Percentiles rank a stretch among this genome's conserved stretches.
Evolutionary conservation across 1,140 invertebrate genomes (phyloP).

Genomic region (Drosophila fuyamai): DNA sequence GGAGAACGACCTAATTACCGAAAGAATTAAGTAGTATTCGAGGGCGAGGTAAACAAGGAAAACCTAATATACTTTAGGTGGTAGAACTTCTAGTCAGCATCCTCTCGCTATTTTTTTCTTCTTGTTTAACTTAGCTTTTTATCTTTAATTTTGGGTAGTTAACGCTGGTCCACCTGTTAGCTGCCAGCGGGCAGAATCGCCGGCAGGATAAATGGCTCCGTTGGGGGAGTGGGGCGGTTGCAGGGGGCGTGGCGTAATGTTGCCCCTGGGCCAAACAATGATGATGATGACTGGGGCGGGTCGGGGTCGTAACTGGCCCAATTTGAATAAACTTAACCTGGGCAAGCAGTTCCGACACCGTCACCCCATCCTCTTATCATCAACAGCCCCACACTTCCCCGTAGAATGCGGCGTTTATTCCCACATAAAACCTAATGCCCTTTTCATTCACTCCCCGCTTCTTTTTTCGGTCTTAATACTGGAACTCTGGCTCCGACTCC

Average conservation of each 20-base stretch:
- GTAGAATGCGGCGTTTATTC: constrained; percentile 77
- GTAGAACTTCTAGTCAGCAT: not conserved
- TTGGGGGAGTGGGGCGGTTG: constrained; percentile 13
- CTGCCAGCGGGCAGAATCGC: constrained; percentile 45
- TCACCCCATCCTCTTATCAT: constrained; percentile 20
- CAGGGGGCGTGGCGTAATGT: constrained; percentile 63
- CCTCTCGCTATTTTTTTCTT: not conserved
- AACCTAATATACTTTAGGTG: constrained; percentile 7
- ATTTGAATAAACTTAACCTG: constrained; percentile 83
- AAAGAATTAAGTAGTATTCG: constrained; percentile 2
- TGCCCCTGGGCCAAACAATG: constrained; percentile 75
- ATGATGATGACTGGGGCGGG: constrained; percentile 59
- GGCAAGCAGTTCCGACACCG: constrained; percentile 36
- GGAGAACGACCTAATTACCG: not conserved
- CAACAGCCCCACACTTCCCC: constrained; percentile 20
- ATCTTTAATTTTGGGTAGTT: constrained; percentile 30
- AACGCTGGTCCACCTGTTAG: constrained; percentile 65
- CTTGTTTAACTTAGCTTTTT: constrained; percentile 10
- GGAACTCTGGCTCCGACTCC: constrained; percentile 29
- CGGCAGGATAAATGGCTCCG: constrained; percentile 31
- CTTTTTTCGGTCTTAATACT: constrained; percentile 17
- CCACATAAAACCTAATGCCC: constrained; percentile 79
- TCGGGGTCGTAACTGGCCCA: constrained; percentile 50
- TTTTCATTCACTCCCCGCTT: constrained; percentile 74
- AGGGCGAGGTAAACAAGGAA: not conserved